Conservation (phyloP, 2,797 vertebrate genomes). For the Gastrophryne carolinensis region DNA sequence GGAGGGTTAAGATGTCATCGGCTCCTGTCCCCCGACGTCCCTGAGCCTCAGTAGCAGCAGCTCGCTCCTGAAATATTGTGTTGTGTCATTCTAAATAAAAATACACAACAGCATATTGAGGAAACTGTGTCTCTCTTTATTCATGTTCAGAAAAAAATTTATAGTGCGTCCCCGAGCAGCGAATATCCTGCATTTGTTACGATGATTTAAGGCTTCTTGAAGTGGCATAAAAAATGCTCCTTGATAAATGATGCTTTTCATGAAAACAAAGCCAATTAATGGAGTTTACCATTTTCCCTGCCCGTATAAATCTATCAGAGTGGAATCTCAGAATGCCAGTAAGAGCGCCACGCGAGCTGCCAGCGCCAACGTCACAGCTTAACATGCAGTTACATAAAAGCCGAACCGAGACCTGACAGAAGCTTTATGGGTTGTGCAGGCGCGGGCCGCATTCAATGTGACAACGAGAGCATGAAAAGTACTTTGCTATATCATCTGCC, state of each 20-base stretch:
- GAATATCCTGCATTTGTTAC: constrained; percentile 76
- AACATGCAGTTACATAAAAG: not conserved
- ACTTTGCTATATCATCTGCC: too few species aligned
- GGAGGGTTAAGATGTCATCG: not conserved
- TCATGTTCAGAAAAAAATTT: constrained; percentile 77
- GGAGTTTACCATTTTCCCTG: constrained; percentile 69
- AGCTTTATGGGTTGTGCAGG: not conserved
- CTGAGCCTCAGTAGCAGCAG: not conserved
- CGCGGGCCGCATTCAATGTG: too few species aligned
- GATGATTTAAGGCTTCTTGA: constrained; percentile 74
- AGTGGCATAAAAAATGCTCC: constrained; percentile 74
- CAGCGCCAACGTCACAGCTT: constrained; percentile 10
- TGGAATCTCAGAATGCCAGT: constrained; percentile 5
- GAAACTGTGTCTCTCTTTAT: constrained; percentile 74
- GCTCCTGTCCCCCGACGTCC: not conserved
- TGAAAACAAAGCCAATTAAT: constrained; percentile 77
- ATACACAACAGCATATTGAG: constrained; percentile 74
- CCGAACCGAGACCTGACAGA: not conserved
- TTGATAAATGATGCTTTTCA: constrained; percentile 74
- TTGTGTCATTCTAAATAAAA: constrained; percentile 72
- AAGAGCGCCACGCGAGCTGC: not conserved
- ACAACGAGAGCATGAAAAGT: too few species aligned
- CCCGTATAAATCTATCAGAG: constrained; percentile 37
- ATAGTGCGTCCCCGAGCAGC: constrained; percentile 72
- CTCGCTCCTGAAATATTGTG: constrained; percentile 66